These are phyloP conservation scores for Polypterus senegalus DNA, from an alignment of 2,113 vertebrate genomes.

Conservation along the genomic window DNA sequence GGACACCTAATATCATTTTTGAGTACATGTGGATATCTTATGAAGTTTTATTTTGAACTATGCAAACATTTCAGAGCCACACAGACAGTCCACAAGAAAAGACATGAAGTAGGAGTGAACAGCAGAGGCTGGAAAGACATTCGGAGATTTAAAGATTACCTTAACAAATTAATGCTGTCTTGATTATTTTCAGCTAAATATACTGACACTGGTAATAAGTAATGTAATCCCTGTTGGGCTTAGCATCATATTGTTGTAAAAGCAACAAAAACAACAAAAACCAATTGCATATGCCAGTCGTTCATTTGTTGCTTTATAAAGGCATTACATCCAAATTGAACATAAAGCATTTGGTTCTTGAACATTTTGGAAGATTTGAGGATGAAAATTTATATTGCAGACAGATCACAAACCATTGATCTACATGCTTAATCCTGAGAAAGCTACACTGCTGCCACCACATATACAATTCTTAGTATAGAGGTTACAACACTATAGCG, in stretches of 20 bases:
- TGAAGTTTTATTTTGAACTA: too few relatives aligned
- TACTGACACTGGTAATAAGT: conserved; percentile 15
- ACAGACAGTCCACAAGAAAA: too few relatives aligned
- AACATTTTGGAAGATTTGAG: conserved; percentile 15
- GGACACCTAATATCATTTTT: too few relatives aligned
- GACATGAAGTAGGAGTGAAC: too few relatives aligned
- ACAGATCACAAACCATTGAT: conserved; percentile 10
- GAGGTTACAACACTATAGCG: background rate
- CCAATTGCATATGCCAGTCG: conserved; percentile 11
- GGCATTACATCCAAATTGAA: conserved; percentile 10
- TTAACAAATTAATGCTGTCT: conserved; percentile 14
- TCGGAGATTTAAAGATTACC: conserved; percentile 5
- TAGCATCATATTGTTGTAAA: conserved; percentile 11
- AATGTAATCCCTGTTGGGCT: conserved; percentile 15
- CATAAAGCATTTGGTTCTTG: conserved; percentile 10
- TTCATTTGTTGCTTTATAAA: conserved; percentile 11
- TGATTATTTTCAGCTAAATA: conserved; percentile 13
- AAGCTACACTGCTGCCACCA: background rate
- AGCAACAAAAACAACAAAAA: conserved; percentile 5
- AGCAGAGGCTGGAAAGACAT: conserved; percentile 1
- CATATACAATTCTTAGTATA: conserved; percentile 6
- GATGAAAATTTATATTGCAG: conserved; percentile 14
- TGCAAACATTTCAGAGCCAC: too few relatives aligned
- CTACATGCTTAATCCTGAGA: conserved; percentile 15
- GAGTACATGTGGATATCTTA: too few relatives aligned